Conservation (phyloP, 2,113 vertebrate species). For the Coregonus clupeaformis region DNA sequence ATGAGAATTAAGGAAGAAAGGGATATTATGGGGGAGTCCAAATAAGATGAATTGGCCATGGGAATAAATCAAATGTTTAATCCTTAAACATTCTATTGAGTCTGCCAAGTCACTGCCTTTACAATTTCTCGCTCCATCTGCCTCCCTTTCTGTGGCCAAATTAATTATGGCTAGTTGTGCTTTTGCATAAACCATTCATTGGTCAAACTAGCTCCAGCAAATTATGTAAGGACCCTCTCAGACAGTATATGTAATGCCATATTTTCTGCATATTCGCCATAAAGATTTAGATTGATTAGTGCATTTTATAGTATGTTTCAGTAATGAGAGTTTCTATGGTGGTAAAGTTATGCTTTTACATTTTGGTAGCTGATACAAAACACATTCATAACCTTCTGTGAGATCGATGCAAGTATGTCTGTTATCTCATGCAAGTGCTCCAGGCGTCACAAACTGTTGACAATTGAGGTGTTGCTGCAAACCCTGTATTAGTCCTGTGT, state of each 20-base stretch:
- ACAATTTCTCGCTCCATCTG: constrained; percentile 71
- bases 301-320: constrained; percentile 37
- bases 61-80: constrained; percentile 51
- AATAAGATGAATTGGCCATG: constrained; percentile 52
- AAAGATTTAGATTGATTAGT: constrained; percentile 7
- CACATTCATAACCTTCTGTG: too few species aligned
- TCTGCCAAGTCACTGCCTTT: constrained; percentile 59
- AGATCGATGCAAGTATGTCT: too few species aligned
- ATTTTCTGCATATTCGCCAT: constrained; percentile 22
- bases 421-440: too few species aligned
- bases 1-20: neutral
- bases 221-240: constrained; percentile 47
- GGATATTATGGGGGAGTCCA: constrained; percentile 28
- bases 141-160: constrained; percentile 53
- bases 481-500: too few species aligned
- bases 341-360: neutral
- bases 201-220: constrained; percentile 37
- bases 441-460: too few species aligned
- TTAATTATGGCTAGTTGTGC: constrained; percentile 61
- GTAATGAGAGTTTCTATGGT: neutral
- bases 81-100: constrained; percentile 57
- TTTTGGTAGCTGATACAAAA: constrained; percentile 1
- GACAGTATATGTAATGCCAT: constrained; percentile 4
- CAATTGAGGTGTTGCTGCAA: too few species aligned
- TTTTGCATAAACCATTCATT: constrained; percentile 42